phyloP scores from a whole-genome alignment of 2,113 vertebrate species.

The Taurulus bubalis region DNA sequence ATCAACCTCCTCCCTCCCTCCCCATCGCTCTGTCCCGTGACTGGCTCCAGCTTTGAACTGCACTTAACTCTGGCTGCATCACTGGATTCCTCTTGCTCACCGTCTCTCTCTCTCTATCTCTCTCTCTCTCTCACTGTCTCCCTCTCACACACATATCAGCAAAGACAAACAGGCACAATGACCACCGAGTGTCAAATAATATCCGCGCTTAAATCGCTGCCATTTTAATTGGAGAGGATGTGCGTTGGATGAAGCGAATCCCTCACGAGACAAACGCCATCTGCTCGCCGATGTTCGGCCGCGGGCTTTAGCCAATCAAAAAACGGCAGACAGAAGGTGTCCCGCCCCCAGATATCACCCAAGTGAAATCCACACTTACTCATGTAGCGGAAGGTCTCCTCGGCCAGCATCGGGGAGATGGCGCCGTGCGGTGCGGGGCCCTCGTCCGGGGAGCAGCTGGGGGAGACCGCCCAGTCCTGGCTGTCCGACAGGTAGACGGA shows the following conservation, averaged over 20 bases:
- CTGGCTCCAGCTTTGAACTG: constrained; percentile 57
- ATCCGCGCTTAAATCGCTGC: constrained; percentile 42
- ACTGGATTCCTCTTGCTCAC: constrained; percentile 48
- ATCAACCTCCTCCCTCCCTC: neutral
- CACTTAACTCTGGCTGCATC: constrained; percentile 58
- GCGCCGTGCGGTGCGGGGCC: constrained; percentile 56
- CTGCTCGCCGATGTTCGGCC: constrained; percentile 31
- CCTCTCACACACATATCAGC: neutral
- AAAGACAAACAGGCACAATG: constrained; percentile 24
- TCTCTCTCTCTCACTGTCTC: neutral
- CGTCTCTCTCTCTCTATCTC: constrained; percentile 3
- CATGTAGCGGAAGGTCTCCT: constrained; percentile 94
- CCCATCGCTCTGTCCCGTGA: constrained; percentile 58
- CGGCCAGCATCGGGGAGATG: constrained; percentile 86
- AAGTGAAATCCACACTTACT: constrained; percentile 83
- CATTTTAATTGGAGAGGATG: constrained; percentile 38
- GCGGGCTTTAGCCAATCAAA: constrained; percentile 32
- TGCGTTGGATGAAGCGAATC: constrained; percentile 24
- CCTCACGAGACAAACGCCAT: constrained; percentile 42
- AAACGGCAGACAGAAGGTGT: neutral
- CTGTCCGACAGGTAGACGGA: constrained; percentile 92
- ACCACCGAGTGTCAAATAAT: constrained; percentile 11
- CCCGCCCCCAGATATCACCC: neutral
- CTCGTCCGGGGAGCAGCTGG: constrained; percentile 77
- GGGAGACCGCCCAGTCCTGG: constrained; percentile 88